Evolutionary conservation across 2,888 invertebrate genomes (phyloP).

Genomic region (Creontiades dilutus): DNA sequence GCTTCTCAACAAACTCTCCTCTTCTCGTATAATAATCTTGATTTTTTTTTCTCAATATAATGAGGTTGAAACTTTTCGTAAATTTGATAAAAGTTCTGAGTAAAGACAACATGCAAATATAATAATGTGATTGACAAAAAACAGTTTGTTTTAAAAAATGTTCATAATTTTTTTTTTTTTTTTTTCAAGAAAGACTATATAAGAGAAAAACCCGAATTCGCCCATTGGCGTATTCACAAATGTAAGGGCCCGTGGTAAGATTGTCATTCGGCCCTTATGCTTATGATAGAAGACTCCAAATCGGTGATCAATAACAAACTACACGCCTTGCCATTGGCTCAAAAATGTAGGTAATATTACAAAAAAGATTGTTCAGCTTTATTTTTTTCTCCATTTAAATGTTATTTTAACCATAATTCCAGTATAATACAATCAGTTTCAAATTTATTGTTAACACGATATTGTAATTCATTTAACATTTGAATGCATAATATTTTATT

Average conservation of each 20-base stretch:
- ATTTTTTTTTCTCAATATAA: background rate
- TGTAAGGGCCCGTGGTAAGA: constrained; percentile 24
- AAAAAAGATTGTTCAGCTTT: constrained; percentile 58
- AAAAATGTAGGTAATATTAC: constrained; percentile 23
- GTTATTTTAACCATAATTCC: background rate
- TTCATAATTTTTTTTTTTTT: constrained; percentile 29
- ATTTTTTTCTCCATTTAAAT: constrained; percentile 12
- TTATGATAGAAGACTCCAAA: constrained; percentile 43
- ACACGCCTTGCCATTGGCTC: constrained; percentile 27
- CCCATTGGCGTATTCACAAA: constrained; percentile 29
- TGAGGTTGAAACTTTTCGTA: constrained; percentile 25
- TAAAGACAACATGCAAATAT: constrained; percentile 65
- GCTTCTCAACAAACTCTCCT: constrained; percentile 17
- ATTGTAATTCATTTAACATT: constrained; percentile 22
- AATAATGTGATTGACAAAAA: constrained; percentile 41
- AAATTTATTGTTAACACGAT: background rate
- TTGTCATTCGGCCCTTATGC: constrained; percentile 47
- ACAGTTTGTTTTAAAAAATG: constrained; percentile 42
- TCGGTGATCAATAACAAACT: constrained; percentile 28
- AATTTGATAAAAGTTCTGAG: constrained; percentile 48
- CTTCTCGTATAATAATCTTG: constrained; percentile 42
- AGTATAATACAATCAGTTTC: constrained; percentile 28
- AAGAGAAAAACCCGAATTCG: constrained; percentile 17
- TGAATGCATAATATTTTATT: constrained; percentile 41
- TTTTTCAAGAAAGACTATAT: constrained; percentile 53